phyloP scores from a whole-genome alignment of 2,888 invertebrate genomes.

The Chaitophorus viminalis region DNA sequence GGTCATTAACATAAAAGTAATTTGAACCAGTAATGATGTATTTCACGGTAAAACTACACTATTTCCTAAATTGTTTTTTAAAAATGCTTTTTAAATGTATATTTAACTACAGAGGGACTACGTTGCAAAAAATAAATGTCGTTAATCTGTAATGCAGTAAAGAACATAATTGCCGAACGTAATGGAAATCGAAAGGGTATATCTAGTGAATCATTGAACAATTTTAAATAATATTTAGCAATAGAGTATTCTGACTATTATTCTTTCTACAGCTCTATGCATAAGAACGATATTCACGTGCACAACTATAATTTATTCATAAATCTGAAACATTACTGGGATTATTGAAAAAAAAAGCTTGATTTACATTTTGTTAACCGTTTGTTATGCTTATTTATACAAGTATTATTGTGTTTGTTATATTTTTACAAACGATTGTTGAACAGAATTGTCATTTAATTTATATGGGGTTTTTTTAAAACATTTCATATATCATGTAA shows the following conservation, averaged over 20 bases:
- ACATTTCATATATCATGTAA: neutral
- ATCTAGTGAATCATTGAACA: neutral
- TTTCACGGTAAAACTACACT: constrained; percentile 13
- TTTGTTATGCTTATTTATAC: no score
- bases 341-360: neutral
- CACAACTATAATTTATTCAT: neutral
- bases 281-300: neutral
- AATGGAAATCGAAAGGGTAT: neutral
- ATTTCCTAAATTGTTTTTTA: constrained; percentile 12
- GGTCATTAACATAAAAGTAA: constrained; percentile 33
- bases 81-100: constrained; percentile 25
- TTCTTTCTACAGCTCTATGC: neutral
- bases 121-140: neutral
- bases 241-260: no score
- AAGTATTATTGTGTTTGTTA: no score
- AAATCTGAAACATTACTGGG: neutral
- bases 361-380: no score
- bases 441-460: neutral
- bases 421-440: no score
- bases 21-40: neutral
- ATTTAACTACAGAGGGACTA: neutral
- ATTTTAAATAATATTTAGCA: neutral
- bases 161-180: neutral
- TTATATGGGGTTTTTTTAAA: neutral
- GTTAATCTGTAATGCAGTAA: neutral